A percentile compares a stretch with the other conserved stretches of the same genome.
phyloP scores from a whole-genome alignment of 92 coral and sea anemone genomes.

The Umimayanthus kanabou region DNA sequence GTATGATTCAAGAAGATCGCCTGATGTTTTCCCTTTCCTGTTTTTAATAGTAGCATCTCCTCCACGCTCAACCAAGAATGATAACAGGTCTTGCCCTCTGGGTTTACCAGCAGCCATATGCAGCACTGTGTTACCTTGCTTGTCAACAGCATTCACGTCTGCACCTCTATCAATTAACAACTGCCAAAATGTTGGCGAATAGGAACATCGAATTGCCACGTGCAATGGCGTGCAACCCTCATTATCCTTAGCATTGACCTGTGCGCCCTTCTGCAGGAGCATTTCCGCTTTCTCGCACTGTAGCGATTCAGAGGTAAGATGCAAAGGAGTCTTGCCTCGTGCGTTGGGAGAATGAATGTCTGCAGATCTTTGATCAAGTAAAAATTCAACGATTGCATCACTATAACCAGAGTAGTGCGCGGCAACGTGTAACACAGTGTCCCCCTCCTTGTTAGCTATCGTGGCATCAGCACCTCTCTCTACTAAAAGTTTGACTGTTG shows the following conservation, averaged over 20 bases:
- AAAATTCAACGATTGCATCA: background rate
- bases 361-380: background rate
- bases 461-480: conserved; percentile 11
- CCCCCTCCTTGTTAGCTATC: background rate
- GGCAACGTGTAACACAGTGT: conserved; percentile 8
- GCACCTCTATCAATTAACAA: background rate
- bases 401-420: background rate
- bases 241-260: conserved; percentile 4
- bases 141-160: conserved; percentile 6
- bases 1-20: background rate
- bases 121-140: background rate
- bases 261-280: conserved; percentile 10
- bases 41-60: background rate
- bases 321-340: conserved; percentile 1
- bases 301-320: background rate
- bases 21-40: background rate
- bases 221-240: background rate
- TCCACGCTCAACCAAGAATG: background rate
- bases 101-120: background rate
- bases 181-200: background rate
- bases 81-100: background rate
- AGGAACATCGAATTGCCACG: background rate
- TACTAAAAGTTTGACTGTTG: background rate
- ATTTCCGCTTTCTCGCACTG: background rate
- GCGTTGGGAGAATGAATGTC: background rate